Conservation (phyloP, 1,140 invertebrate genomes). For the Scaptomyza graminum region DNA sequence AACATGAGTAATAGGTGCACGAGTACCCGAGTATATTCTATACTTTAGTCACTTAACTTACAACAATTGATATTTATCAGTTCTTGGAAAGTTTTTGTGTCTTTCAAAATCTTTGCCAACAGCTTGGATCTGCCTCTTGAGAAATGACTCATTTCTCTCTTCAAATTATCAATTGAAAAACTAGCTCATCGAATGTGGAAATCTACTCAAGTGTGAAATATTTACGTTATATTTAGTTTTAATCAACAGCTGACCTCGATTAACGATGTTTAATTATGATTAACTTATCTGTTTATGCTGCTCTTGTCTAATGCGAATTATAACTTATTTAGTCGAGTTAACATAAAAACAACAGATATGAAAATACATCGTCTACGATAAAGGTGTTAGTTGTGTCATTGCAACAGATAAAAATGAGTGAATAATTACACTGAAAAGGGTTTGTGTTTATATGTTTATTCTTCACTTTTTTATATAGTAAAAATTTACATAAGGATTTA, state of each 20-base stretch:
- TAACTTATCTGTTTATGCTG: background rate
- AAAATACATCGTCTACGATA: no score
- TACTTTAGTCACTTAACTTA: no score
- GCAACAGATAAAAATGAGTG: no score
- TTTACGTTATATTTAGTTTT: background rate
- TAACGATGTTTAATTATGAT: background rate
- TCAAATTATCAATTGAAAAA: background rate
- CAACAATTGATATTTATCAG: no score
- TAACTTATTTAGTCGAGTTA: background rate
- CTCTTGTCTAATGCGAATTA: background rate
- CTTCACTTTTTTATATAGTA: no score
- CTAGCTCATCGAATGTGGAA: background rate
- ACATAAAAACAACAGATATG: no score
- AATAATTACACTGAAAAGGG: no score
- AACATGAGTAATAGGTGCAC: background rate
- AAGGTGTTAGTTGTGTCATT: no score
- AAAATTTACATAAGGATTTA: no score
- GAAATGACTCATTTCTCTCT: background rate
- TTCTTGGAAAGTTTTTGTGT: no score
- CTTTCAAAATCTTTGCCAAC: no score
- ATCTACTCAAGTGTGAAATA: background rate
- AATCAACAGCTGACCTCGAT: conserved; percentile 1
- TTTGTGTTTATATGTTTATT: no score
- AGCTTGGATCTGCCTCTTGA: background rate
- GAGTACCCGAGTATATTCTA: background rate